These are phyloP conservation scores for Enchytraeus crypticus DNA, from an alignment of 2,888 invertebrate genomes.

Conservation along the genomic window DNA sequence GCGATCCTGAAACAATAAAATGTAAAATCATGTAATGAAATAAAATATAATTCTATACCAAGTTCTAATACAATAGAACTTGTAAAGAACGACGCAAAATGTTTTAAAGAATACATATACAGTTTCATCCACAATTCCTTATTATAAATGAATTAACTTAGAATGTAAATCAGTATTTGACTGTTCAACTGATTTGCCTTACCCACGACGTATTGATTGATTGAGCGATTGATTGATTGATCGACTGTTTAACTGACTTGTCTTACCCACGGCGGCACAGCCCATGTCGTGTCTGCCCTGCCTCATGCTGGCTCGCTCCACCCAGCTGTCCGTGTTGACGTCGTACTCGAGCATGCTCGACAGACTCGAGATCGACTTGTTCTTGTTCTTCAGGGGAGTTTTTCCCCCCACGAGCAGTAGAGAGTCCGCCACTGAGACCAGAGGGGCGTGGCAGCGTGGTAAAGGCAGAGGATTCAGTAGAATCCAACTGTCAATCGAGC, in stretches of 20 bases:
- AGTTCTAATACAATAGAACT: no score
- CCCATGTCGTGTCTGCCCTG: constrained; percentile 31
- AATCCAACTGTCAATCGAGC: constrained; percentile 28
- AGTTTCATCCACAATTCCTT: no score
- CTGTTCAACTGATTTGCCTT: no score
- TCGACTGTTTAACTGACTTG: no score
- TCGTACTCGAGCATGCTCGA: constrained; percentile 31
- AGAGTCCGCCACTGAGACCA: constrained; percentile 26
- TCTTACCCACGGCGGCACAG: constrained; percentile 25
- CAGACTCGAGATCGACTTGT: constrained; percentile 25
- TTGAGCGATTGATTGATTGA: no score
- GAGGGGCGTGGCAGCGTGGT: constrained; percentile 31
- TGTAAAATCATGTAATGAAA: no score
- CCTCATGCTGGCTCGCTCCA: constrained; percentile 19
- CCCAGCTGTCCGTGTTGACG: constrained; percentile 30
- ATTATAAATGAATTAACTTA: no score
- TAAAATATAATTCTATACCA: no score
- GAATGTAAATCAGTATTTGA: no score
- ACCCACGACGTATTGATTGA: no score
- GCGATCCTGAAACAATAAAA: constrained; percentile 16
- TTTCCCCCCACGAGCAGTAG: constrained; percentile 35
- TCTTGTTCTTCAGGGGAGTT: constrained; percentile 19
- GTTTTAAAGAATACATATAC: no score
- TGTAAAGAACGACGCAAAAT: no score
- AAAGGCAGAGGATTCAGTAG: constrained; percentile 24